Evolutionary conservation across 2,888 invertebrate genomes (phyloP), one percentile per base, ranked within the genome.

Genomic region (Notodonta dromedarius): DNA sequence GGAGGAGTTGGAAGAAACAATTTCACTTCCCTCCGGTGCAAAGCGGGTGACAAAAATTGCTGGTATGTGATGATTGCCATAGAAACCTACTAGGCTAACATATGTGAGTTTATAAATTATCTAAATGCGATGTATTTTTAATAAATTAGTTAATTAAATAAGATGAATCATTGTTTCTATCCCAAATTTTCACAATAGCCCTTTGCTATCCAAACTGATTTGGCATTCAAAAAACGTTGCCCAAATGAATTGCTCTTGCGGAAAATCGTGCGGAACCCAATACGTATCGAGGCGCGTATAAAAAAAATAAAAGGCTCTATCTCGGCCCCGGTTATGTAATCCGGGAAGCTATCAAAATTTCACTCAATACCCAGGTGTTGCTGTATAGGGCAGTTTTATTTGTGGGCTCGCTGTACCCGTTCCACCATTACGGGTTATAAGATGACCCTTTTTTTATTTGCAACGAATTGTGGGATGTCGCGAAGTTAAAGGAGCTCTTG

Each of bases 281-380:
- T 52, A 52, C 32, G 52, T 32, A 13, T 42, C 44, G 9, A 56
- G 58, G 35, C 9, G 11, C 46, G 53, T 32, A 62, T 62, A 61
- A 63, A 64, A 66, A 67, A 35, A 67, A 69, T 35, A 35, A 60
- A 63, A 63, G 12, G 14, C 14, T 54, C 24, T 50, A 40, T 50
- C 51, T 51, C 35, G 42, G 56, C 16, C 51, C 13, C 52, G 60
- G 58, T 58, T 63, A 60, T 62, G 56, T 62, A 61, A 69, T 69
- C 54, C 56, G 46, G 62, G 61, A 61, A 50, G 61, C 64, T 61
- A 65, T 66, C 61, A 66, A 66, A 65, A 65, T 66, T 66, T 69
- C 61, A 65, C 62, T 69, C 48, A 57, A 62, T 48, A 57, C 64
- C 46, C 66, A 69, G 66, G 64, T 69, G 66, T 62, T 67, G 56